These are phyloP conservation scores for Aproaerema taeniolella DNA, from an alignment of 2,888 invertebrate genomes.

Conservation along the genomic window DNA sequence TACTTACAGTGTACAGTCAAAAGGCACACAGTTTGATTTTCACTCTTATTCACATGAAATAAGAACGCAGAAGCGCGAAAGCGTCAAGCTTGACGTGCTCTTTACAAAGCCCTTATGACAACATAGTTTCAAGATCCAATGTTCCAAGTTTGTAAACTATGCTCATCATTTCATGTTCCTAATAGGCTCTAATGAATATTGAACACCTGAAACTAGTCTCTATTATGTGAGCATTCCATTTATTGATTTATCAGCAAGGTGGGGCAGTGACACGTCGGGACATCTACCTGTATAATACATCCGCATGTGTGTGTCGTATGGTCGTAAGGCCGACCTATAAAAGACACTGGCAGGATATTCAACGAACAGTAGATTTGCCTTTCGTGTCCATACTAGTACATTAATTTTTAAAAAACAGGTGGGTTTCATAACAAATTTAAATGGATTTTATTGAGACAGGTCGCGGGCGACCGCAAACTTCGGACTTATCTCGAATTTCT, in stretches of 20 bases:
- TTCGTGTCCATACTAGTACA: constrained; percentile 49
- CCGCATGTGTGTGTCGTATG: constrained; percentile 26
- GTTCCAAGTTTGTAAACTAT: constrained; percentile 42
- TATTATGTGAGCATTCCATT: constrained; percentile 24
- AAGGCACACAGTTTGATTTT: no score
- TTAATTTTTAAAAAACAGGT: constrained; percentile 50
- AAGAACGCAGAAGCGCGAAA: no score
- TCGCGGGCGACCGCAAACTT: no score
- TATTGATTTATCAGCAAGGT: constrained; percentile 30
- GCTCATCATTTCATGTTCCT: constrained; percentile 40
- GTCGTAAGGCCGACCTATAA: constrained; percentile 58
- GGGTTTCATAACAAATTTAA: constrained; percentile 19
- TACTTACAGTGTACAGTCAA: no score
- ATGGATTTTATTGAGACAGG: no score
- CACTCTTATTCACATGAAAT: no score
- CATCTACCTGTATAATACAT: constrained; percentile 12
- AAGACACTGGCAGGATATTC: constrained; percentile 51
- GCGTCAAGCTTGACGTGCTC: no score
- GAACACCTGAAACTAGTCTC: constrained; percentile 37
- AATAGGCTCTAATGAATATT: constrained; percentile 49
- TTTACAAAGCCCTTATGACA: no score
- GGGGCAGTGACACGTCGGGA: constrained; percentile 38
- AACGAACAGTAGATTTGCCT: constrained; percentile 43
- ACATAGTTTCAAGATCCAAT: no score
- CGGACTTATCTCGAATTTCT: no score